Evolutionary conservation across 2,797 vertebrate genomes (phyloP).

Genomic region (Lagorchestes hirsutus): DNA sequence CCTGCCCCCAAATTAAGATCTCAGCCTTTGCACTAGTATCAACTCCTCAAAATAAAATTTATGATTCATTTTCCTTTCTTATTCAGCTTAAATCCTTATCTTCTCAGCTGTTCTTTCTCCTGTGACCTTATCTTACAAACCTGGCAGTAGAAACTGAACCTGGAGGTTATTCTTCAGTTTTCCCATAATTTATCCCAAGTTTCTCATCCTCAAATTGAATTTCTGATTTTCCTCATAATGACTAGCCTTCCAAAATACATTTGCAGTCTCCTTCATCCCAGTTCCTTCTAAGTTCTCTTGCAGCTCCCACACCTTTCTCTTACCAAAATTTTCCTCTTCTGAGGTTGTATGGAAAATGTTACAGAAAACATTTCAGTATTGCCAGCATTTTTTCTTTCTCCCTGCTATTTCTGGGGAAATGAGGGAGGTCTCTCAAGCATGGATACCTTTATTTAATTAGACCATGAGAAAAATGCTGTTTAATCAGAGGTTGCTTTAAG

Average conservation of each 20-base stretch:
- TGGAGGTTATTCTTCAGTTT: not conserved
- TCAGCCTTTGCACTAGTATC: not conserved
- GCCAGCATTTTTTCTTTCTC: constrained; percentile 18
- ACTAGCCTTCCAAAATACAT: not conserved
- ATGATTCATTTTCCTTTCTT: not conserved
- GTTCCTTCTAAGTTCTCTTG: not conserved
- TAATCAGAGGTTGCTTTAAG: constrained; percentile 40
- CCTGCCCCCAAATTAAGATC: not conserved
- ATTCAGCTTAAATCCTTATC: not conserved
- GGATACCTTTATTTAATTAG: constrained; percentile 6
- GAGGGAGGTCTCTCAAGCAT: constrained; percentile 40
- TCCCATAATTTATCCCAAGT: not conserved
- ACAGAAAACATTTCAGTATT: not conserved
- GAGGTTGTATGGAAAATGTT: not conserved
- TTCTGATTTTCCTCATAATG: not conserved
- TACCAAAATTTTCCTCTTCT: constrained; percentile 27
- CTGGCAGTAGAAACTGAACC: not conserved
- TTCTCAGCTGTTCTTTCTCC: not conserved
- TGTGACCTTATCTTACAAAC: not conserved
- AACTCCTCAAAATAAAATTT: not conserved
- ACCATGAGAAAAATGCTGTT: constrained; percentile 62
- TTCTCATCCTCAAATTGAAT: not conserved
- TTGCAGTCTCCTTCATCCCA: not conserved
- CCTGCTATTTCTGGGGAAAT: constrained; percentile 38
- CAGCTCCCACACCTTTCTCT: not conserved